Base-by-base conservation (phyloP, 2,113 vertebrate species). In the Micronycteris hirsuta region DNA sequence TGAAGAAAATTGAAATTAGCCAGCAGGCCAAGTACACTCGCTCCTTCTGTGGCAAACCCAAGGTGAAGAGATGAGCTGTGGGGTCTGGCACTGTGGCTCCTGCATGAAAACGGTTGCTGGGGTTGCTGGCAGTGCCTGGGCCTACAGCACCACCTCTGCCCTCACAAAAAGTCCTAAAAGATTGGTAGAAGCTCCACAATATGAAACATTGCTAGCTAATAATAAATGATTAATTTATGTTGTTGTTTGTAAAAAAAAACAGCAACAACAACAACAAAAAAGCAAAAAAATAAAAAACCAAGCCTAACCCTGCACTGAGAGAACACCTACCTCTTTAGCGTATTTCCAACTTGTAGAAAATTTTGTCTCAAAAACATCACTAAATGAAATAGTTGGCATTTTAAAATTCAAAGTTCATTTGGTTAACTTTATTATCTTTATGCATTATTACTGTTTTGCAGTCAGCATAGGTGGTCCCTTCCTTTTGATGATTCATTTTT, bases 371-470 rank as follows among this genome's bases (percentile, higher is more conserved):
- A 4, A 81, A 94, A 90, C 3, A 81, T 74, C 28, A 92, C 83
- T 92, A 86, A 94, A 81, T 94, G 90, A 92, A 93, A 95, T 74
- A 63, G 54, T 52, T 58, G 24, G 7, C 7, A 87, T 86, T 96
- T 94, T 82, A 58, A 45, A 94, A 83, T 58, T 93, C 49, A 92
- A 86, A 91, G 71, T 81, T 92, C 20, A 90, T 94, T 85, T 80
- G 38, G 17, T 63, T 86, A n/a, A 16, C 95, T 58, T 93, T 94
- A 80, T 80, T 81, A 82, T 86, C 94, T 41, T 85, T 33, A 49
- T 33, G 41, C 63, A n/a, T 47, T 83, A 63, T 73, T 74, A 41
- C 58, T 78, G 47, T 89, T 93, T 93, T 89, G 4, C 17, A 78
- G 54, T 80, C 19, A 65, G 20, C 36, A 41, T 70, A 31, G 19